These are phyloP conservation scores for Macropus fuliginosus DNA, from an alignment of 2,797 vertebrate genomes.

Conservation along the genomic window DNA sequence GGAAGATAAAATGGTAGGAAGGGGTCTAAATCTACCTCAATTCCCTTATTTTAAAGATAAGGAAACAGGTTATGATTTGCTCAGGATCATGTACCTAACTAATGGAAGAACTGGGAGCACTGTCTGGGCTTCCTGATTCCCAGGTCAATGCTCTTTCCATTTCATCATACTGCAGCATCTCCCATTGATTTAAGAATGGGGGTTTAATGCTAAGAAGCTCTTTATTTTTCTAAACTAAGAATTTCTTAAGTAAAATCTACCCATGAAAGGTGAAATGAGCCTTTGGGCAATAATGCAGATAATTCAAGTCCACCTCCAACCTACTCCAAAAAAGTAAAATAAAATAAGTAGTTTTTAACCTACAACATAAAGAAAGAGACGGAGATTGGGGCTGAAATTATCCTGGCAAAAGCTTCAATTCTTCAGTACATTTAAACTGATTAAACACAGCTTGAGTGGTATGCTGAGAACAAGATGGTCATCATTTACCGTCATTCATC, in stretches of 20 bases:
- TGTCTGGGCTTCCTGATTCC: neutral
- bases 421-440: constrained; percentile 36
- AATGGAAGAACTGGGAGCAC: neutral
- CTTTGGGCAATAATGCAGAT: neutral
- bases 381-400: neutral
- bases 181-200: neutral
- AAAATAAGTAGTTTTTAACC: neutral
- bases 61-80: neutral
- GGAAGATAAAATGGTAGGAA: neutral
- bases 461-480: neutral
- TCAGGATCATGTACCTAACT: neutral
- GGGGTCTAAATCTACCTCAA: neutral
- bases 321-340: neutral
- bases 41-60: constrained; percentile 1
- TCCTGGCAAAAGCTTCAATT: neutral
- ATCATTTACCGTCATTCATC: constrained; percentile 29
- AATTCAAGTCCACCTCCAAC: constrained; percentile 9
- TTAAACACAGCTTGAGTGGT: neutral
- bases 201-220: neutral
- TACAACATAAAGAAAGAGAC: constrained; percentile 12
- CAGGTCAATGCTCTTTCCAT: neutral
- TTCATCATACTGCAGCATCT: neutral
- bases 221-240: constrained; percentile 16
- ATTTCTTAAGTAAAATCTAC: neutral
- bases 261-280: neutral